Conservation (phyloP, 2,797 vertebrate species). For the Pipistrellus kuhlii region DNA sequence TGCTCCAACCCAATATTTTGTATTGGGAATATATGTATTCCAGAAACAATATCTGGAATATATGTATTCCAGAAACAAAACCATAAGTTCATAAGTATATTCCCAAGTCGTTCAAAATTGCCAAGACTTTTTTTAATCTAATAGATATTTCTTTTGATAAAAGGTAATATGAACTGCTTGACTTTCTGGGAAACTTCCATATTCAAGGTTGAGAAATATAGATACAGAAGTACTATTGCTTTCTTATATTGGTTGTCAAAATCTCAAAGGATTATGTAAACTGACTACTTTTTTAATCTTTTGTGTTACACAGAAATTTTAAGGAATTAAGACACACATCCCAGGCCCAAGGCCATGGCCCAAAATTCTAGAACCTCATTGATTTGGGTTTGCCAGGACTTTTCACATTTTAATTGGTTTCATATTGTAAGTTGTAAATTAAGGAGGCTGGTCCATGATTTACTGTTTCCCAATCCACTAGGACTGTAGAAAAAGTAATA, state of each 20-base stretch:
- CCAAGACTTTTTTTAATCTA: background rate
- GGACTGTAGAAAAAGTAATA: constrained; percentile 45
- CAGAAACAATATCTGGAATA: too few relatives aligned
- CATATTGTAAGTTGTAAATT: constrained; percentile 40
- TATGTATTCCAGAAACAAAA: constrained; percentile 43
- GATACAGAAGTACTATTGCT: background rate
- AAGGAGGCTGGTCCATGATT: background rate
- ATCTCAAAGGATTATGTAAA: constrained; percentile 16
- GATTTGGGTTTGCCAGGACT: constrained; percentile 21
- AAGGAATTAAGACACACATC: constrained; percentile 53
- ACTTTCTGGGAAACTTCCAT: constrained; percentile 27
- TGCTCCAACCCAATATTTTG: too few relatives aligned
- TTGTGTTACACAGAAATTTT: constrained; percentile 47
- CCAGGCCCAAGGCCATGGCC: background rate
- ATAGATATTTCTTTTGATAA: background rate
- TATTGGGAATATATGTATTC: too few relatives aligned
- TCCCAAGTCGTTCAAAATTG: background rate
- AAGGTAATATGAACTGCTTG: constrained; percentile 38
- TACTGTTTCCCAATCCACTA: constrained; percentile 45
- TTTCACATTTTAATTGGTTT: constrained; percentile 24
- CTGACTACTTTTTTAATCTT: constrained; percentile 38
- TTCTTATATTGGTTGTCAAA: constrained; percentile 44
- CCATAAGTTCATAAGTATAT: constrained; percentile 24
- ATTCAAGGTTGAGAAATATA: background rate
- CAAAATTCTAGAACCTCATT: constrained; percentile 44